Percentiles rank a stretch among this genome's conserved stretches.
These are phyloP conservation scores for Philopotamus ludificatus DNA, from an alignment of 1,140 invertebrate genomes.

Conservation along the genomic window DNA sequence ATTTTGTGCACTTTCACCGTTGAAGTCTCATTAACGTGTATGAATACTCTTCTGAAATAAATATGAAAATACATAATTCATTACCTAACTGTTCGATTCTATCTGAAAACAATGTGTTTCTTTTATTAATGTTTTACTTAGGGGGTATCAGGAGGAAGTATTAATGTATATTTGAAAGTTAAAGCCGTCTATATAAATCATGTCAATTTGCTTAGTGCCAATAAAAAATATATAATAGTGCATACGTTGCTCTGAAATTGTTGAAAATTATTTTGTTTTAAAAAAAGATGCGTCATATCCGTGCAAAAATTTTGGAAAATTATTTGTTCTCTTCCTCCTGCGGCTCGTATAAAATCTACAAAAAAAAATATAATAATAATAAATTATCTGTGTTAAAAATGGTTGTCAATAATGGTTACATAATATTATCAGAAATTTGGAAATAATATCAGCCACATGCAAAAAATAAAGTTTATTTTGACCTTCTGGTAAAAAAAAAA, in stretches of 20 bases:
- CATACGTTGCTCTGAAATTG: not conserved
- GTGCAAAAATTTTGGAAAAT: too few relatives aligned
- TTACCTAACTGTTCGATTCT: too few relatives aligned
- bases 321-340: slow-evolving; percentile 23
- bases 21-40: too few relatives aligned
- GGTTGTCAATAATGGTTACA: slow-evolving; percentile 40
- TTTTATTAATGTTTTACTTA: too few relatives aligned
- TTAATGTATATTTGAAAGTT: too few relatives aligned
- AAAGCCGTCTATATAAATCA: slow-evolving; percentile 21
- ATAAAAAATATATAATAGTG: slow-evolving; percentile 12
- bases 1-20: slow-evolving; percentile 32
- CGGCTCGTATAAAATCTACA: slow-evolving; percentile 12
- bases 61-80: too few relatives aligned
- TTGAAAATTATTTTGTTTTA: too few relatives aligned
- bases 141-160: slow-evolving; percentile 15
- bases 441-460: slow-evolving; percentile 13
- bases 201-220: slow-evolving; percentile 32
- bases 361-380: slow-evolving; percentile 19
- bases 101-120: too few relatives aligned
- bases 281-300: too few relatives aligned
- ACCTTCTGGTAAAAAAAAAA: slow-evolving; percentile 22
- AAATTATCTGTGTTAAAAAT: slow-evolving; percentile 42
- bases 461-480: too few relatives aligned
- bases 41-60: too few relatives aligned
- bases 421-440: slow-evolving; percentile 22